phyloP scores from a whole-genome alignment of 2,888 invertebrate species.

The Anticlea derivata region DNA sequence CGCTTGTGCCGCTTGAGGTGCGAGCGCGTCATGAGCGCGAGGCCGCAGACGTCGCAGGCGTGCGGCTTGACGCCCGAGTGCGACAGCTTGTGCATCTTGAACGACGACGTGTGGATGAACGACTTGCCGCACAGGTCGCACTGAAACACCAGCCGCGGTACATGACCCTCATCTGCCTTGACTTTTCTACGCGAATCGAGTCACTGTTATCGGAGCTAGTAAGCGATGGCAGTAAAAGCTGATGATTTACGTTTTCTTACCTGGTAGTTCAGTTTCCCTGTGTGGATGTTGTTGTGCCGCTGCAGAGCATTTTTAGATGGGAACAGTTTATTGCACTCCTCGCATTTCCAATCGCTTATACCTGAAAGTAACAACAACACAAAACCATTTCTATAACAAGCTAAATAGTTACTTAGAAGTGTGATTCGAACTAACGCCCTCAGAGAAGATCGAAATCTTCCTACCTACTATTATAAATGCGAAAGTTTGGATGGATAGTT shows the following conservation, averaged over 20 bases:
- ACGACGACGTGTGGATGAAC: constrained; percentile 88
- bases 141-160: no score
- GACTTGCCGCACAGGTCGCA: constrained; percentile 86
- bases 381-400: background rate
- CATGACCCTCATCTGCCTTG: no score
- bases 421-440: constrained; percentile 8
- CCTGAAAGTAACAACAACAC: constrained; percentile 52
- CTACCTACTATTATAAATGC: no score
- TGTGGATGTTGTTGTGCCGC: constrained; percentile 85
- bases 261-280: constrained; percentile 84
- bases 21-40: constrained; percentile 85
- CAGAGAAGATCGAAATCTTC: no score
- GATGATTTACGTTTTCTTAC: constrained; percentile 46
- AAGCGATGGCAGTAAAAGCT: no score
- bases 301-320: constrained; percentile 85
- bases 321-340: constrained; percentile 84
- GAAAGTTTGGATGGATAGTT: no score
- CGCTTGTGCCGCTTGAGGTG: constrained; percentile 87
- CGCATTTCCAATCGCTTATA: constrained; percentile 85
- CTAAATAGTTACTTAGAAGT: background rate
- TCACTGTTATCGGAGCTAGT: no score
- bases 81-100: constrained; percentile 87
- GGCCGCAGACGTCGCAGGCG: constrained; percentile 84
- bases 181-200: no score
- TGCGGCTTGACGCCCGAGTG: constrained; percentile 86